Evolutionary conservation across 1,140 invertebrate species (phyloP).

Genomic region (Hycleus phaleratus): DNA sequence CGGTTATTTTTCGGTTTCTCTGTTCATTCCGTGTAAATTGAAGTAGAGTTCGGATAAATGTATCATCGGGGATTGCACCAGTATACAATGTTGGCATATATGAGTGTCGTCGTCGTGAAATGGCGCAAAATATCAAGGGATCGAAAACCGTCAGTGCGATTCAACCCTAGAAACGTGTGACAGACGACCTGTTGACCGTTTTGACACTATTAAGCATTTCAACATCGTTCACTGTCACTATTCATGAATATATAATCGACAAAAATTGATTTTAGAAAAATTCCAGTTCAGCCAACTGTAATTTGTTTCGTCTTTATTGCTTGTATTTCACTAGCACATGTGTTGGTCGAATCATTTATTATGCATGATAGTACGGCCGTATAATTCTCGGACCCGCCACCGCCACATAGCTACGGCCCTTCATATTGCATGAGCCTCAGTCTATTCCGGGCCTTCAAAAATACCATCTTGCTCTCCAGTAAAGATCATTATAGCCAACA

Average conservation of each 20-base stretch:
- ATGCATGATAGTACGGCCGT: constrained; percentile 12
- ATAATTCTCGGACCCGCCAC: constrained; percentile 4
- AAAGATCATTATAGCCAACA: constrained; percentile 21
- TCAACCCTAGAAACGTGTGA: not conserved
- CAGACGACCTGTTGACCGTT: constrained; percentile 9
- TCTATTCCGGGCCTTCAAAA: constrained; percentile 2
- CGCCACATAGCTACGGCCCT: constrained; percentile 6
- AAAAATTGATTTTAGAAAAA: too few species aligned
- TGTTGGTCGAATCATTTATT: constrained; percentile 8
- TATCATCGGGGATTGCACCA: not conserved
- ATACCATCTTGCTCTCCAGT: not conserved
- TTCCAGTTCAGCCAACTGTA: too few species aligned
- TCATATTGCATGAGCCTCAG: constrained; percentile 16
- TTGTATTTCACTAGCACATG: not conserved
- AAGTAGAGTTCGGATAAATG: not conserved
- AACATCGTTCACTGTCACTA: constrained; percentile 3
- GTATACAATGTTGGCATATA: too few species aligned
- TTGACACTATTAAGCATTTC: not conserved
- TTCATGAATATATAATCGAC: too few species aligned
- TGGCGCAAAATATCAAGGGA: too few species aligned
- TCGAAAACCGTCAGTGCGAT: not conserved
- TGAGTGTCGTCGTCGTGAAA: too few species aligned
- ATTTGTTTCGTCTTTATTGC: not conserved
- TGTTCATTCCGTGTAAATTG: not conserved
- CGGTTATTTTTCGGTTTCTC: not conserved